These are phyloP conservation scores for Anthophora plumipes DNA, from an alignment of 2,888 invertebrate species.

Conservation along the genomic window DNA sequence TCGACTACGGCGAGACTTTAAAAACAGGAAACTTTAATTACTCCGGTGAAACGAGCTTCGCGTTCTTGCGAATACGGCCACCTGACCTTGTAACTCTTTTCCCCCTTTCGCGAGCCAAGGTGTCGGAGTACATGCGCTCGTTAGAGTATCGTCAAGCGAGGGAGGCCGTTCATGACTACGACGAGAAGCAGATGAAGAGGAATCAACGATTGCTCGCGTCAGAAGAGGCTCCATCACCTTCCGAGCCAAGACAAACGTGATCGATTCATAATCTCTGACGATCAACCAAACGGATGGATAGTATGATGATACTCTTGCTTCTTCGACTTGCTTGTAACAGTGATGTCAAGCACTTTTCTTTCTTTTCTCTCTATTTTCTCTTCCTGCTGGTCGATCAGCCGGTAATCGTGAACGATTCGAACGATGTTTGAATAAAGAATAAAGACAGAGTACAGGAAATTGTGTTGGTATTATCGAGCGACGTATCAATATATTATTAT, in stretches of 20 bases:
- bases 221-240: constrained; percentile 1
- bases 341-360: not conserved
- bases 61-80: constrained; percentile 50
- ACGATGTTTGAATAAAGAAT: constrained; percentile 8
- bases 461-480: not conserved
- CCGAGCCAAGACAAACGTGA: not conserved
- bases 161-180: constrained; percentile 67
- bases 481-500: not conserved
- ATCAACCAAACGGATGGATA: not conserved
- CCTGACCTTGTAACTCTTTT: constrained; percentile 65
- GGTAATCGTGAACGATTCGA: not conserved
- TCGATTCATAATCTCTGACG: not conserved
- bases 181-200: constrained; percentile 58
- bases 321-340: not conserved
- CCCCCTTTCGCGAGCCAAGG: constrained; percentile 62
- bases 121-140: constrained; percentile 72
- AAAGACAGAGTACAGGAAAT: not conserved
- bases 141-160: constrained; percentile 67
- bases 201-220: constrained; percentile 51
- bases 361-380: too few relatives aligned
- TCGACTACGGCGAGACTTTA: constrained; percentile 47
- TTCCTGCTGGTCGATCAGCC: not conserved
- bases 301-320: not conserved
- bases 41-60: constrained; percentile 65
- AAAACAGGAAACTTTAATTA: constrained; percentile 71